Base-by-base conservation (phyloP, 2,797 vertebrate genomes). In the Balearica regulorum region DNA sequence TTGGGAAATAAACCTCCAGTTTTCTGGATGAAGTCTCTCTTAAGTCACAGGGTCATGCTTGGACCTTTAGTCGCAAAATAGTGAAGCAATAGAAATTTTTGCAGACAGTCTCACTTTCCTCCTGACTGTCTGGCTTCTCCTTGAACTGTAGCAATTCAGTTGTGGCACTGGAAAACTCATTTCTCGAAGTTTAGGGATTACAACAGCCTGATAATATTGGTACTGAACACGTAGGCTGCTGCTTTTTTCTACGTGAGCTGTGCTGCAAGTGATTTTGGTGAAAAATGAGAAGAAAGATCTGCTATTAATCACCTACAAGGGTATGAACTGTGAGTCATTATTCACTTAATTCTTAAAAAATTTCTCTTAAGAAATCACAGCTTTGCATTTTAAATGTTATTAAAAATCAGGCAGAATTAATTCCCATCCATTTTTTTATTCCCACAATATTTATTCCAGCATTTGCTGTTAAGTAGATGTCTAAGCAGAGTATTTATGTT, bases 371-470 rank as follows among this genome's bases (percentile, higher is more conserved):
- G 51, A 79, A 78, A 78, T 43, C 1, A 18, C 44, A 75, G 24
- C 43, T 95, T 89, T 93, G 54, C 41, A 60, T 83, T 73, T 91
- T 76, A 96, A 75, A 81, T 91, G 22, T 86, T 76, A 66, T 49
- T 85, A 57, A 80, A 94, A 94, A 77, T 71, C 68, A 86, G 80
- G 49, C 53, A 92, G 89, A 89, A 93, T 69, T 62, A 84, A 86
- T 80, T 90, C 44, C 43, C 53, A 64, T 41, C 46, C 21, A 1
- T 76, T 95, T 95, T 77, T 89, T 43, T 86, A 61, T 43, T 79
- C 72, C 18, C 28, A 19, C 57, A 75, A 22, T 93, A 83, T 89
- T 92, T 97, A 93, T 96, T 94, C 70, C 94, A 96, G 81, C 71
- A 84, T 85, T 88, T 60, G 43, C 66, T 92, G 66, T 29, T 77